Conservation (phyloP, 2,888 invertebrate species). For the Plemyria rubiginata region DNA sequence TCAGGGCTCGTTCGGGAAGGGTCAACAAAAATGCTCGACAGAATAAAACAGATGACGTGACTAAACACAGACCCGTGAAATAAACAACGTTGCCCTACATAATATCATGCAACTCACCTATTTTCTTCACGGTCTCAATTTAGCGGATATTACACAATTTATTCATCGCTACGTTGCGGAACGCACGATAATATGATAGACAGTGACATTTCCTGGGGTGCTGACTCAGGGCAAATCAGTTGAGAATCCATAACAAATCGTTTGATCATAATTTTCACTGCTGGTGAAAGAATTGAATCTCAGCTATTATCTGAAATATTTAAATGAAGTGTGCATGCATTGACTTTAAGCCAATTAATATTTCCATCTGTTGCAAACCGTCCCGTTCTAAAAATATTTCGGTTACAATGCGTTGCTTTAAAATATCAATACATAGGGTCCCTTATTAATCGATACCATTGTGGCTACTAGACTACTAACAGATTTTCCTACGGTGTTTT, state of each 20-base stretch:
- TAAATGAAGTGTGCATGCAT: too few relatives aligned
- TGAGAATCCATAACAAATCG: background rate
- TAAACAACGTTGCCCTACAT: slow-evolving; percentile 2
- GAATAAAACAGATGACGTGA: background rate
- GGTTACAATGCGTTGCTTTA: too few relatives aligned
- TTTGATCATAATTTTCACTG: too few relatives aligned
- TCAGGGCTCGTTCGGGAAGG: background rate
- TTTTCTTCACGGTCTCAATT: slow-evolving; percentile 14
- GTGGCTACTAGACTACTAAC: too few relatives aligned
- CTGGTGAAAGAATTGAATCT: too few relatives aligned
- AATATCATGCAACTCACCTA: slow-evolving; percentile 10
- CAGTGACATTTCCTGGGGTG: slow-evolving; percentile 17
- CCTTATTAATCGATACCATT: too few relatives aligned
- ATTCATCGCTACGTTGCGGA: slow-evolving; percentile 9
- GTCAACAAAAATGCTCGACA: background rate
- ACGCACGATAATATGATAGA: slow-evolving; percentile 17
- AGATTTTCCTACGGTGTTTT: too few relatives aligned
- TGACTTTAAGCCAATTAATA: too few relatives aligned
- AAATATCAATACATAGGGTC: too few relatives aligned
- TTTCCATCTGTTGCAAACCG: too few relatives aligned
- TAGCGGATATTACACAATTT: slow-evolving; percentile 18
- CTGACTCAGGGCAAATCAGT: background rate
- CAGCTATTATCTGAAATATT: too few relatives aligned
- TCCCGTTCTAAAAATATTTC: too few relatives aligned
- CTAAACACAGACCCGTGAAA: background rate